Evolutionary conservation across 2,888 invertebrate genomes (phyloP).

Genomic region (Metacarcinus magister): DNA sequence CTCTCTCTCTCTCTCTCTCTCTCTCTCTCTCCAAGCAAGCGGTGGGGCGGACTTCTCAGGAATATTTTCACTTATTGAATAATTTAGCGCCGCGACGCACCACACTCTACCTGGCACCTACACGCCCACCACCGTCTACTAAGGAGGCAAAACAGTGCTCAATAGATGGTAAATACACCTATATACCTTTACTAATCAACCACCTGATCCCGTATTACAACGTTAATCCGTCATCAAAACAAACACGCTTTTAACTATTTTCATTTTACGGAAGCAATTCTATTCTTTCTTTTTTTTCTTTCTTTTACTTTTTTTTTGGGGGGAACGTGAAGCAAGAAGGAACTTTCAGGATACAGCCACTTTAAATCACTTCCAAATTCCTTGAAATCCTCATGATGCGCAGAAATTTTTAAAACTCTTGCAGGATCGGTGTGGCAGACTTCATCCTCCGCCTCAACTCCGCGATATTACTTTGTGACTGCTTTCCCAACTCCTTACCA

Average conservation of each 20-base stretch:
- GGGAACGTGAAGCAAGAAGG: neutral
- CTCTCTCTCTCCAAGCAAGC: neutral
- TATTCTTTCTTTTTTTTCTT: neutral
- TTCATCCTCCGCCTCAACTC: neutral
- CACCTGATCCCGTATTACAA: neutral
- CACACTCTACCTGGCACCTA: neutral
- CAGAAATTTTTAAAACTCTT: neutral
- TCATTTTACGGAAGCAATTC: neutral
- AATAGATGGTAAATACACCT: neutral
- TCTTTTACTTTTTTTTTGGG: neutral
- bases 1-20: neutral
- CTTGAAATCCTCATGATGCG: constrained; percentile 29
- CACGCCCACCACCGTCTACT: neutral
- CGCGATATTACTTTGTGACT: neutral
- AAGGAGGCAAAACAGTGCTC: neutral
- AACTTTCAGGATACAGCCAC: constrained; percentile 27
- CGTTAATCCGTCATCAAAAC: neutral
- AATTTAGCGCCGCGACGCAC: neutral
- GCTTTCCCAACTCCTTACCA: neutral
- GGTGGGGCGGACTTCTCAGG: neutral
- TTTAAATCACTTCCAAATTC: constrained; percentile 33
- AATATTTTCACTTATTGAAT: constrained; percentile 46
- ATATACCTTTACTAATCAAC: neutral
- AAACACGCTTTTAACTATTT: too few relatives aligned
- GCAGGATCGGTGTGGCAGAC: neutral